Evolutionary conservation across 1,140 invertebrate genomes (phyloP).

Genomic region (Philotrypesis tridentata): DNA sequence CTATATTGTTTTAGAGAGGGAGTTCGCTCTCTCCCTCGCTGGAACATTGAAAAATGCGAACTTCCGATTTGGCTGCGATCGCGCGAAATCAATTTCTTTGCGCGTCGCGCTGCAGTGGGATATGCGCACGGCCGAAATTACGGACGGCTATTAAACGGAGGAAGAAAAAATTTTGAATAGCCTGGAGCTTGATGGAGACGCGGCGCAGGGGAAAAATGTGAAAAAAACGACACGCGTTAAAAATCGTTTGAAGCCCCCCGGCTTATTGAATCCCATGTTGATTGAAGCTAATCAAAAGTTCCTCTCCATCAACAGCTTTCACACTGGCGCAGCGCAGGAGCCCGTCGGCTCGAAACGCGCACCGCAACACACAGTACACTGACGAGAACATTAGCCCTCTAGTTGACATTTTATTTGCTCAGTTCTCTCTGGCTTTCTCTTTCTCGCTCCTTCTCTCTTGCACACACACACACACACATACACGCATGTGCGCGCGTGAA

Average conservation of each 20-base stretch:
- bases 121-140: too few species aligned
- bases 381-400: conserved; percentile 46
- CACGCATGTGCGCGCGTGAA: conserved; percentile 3
- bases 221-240: not conserved
- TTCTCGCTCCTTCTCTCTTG: too few species aligned
- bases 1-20: conserved; percentile 10
- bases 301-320: not conserved
- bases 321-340: not conserved
- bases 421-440: conserved; percentile 32
- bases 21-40: too few species aligned
- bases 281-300: conserved; percentile 42
- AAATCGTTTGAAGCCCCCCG: conserved; percentile 24
- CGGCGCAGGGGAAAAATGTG: not conserved
- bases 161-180: not conserved
- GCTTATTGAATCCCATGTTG: conserved; percentile 22
- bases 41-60: too few species aligned
- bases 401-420: conserved; percentile 50
- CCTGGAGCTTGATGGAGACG: not conserved
- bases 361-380: conserved; percentile 12
- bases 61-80: too few species aligned
- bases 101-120: too few species aligned
- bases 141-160: not conserved
- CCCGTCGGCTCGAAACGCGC: not conserved
- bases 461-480: too few species aligned
- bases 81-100: too few species aligned